These are phyloP conservation scores for Periophthalmus magnuspinnatus DNA, from an alignment of 2,797 vertebrate genomes.

Conservation along the genomic window DNA sequence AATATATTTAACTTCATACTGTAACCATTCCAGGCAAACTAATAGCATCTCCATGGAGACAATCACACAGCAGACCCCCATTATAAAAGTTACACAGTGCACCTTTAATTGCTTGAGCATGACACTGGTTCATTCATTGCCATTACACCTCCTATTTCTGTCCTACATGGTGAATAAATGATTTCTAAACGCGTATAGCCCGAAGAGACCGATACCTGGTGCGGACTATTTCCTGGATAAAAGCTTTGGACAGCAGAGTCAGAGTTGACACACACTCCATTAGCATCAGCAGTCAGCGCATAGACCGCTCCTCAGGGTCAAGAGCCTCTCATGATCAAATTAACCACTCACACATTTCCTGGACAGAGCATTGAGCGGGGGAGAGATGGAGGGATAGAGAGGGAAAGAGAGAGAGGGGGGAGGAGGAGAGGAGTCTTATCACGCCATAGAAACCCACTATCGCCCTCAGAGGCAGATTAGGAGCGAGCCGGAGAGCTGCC, in stretches of 20 bases:
- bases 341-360: conserved; percentile 55
- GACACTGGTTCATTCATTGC: background rate
- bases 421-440: conserved; percentile 46
- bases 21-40: background rate
- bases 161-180: background rate
- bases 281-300: conserved; percentile 31
- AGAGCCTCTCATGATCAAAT: conserved; percentile 58
- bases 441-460: conserved; percentile 55
- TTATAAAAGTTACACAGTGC: background rate
- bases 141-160: background rate
- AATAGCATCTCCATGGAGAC: background rate
- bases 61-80: background rate
- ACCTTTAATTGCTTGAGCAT: background rate
- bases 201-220: background rate
- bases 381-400: background rate
- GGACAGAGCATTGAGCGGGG: conserved; percentile 20
- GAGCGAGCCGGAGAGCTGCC: conserved; percentile 55
- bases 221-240: background rate
- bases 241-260: conserved; percentile 1
- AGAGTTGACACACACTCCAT: conserved; percentile 20
- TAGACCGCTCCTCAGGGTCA: conserved; percentile 44
- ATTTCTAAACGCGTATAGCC: background rate
- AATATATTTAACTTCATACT: no score
- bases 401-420: background rate
- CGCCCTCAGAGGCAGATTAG: conserved; percentile 68